A percentile compares a stretch with the other conserved stretches of the same genome.
These are phyloP conservation scores for Kryptolebias ocellatus DNA, from an alignment of 2,797 vertebrate species.

Conservation along the genomic window DNA sequence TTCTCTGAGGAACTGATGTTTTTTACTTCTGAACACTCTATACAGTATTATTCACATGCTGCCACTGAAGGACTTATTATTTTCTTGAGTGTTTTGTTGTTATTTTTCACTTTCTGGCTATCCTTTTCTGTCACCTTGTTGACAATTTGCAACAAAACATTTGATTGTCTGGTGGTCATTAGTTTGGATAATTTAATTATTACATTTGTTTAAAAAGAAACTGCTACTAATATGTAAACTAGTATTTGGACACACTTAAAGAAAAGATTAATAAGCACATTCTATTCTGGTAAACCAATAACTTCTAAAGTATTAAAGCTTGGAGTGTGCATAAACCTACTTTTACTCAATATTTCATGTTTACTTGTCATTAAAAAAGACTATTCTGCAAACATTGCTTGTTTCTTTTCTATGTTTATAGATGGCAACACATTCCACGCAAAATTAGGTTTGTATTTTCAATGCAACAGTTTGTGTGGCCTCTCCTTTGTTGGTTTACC, in stretches of 20 bases:
- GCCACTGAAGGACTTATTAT: too few species aligned
- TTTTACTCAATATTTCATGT: neutral
- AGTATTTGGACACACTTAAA: neutral
- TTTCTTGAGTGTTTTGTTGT: neutral
- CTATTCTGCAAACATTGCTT: neutral
- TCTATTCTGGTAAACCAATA: too few species aligned
- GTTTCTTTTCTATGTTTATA: constrained; percentile 6
- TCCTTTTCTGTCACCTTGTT: too few species aligned
- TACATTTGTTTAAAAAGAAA: too few species aligned
- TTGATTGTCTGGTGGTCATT: too few species aligned
- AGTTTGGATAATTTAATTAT: too few species aligned
- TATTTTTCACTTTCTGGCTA: neutral
- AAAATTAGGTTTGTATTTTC: constrained; percentile 10
- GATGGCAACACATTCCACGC: constrained; percentile 5
- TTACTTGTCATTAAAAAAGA: neutral
- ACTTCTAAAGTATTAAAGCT: too few species aligned
- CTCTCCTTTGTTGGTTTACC: constrained; percentile 48
- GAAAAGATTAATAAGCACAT: neutral
- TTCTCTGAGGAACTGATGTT: too few species aligned
- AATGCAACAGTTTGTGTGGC: constrained; percentile 15
- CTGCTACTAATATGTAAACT: neutral
- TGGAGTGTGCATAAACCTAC: too few species aligned
- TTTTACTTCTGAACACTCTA: too few species aligned
- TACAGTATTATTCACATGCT: too few species aligned
- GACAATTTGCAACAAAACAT: neutral